phyloP scores from a whole-genome alignment of 53 echinoderm and acorn worm species.

The Echinarachnius parma region DNA sequence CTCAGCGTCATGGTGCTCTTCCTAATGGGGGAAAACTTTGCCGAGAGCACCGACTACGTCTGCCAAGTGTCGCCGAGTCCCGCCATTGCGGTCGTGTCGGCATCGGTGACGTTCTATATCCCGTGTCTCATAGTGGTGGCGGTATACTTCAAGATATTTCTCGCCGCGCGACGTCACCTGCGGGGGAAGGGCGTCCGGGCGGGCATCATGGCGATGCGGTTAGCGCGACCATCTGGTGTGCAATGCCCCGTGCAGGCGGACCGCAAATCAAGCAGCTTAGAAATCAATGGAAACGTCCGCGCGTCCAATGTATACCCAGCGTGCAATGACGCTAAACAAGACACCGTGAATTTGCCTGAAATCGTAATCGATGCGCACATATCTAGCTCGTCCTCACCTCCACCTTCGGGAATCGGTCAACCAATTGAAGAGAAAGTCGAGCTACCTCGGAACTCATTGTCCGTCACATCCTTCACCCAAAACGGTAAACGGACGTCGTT shows the following conservation, averaged over 20 bases:
- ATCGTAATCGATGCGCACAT: background rate
- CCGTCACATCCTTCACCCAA: background rate
- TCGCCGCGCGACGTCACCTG: conserved; percentile 71
- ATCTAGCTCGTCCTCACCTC: background rate
- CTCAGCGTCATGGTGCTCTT: conserved; percentile 81
- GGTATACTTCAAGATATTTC: conserved; percentile 89
- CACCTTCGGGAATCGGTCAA: background rate
- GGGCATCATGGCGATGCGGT: conserved; percentile 6
- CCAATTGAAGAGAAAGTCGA: background rate
- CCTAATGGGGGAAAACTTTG: conserved; percentile 74
- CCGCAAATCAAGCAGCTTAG: conserved; percentile 21
- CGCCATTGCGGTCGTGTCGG: conserved; percentile 75
- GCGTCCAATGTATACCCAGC: background rate
- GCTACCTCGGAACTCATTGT: background rate
- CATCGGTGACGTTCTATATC: conserved; percentile 86
- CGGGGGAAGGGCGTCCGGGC: conserved; percentile 24
- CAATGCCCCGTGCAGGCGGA: too few species aligned
- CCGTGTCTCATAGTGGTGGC: conserved; percentile 90
- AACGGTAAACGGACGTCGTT: conserved; percentile 1
- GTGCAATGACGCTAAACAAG: background rate
- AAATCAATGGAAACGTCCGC: conserved; percentile 1
- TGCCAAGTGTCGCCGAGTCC: conserved; percentile 82
- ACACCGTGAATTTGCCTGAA: background rate
- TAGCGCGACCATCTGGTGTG: background rate
- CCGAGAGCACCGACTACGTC: conserved; percentile 33